Evolutionary conservation across 2,113 vertebrate species (phyloP).

Genomic region (Scomber colias): DNA sequence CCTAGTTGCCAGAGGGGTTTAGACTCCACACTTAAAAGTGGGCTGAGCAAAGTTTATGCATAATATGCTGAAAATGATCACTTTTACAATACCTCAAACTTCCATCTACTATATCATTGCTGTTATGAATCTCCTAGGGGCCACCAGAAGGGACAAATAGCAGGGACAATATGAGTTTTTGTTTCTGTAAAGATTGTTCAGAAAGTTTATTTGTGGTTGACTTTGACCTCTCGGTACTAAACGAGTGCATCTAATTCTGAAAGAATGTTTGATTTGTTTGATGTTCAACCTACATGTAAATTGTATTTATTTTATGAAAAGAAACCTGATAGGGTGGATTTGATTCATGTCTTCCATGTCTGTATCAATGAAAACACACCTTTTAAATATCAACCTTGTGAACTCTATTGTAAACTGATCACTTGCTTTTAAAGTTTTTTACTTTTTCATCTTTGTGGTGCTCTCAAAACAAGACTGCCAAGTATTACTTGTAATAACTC

Average conservation of each 20-base stretch:
- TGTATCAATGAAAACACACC: slow-evolving; percentile 5
- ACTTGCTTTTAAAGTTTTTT: slow-evolving; percentile 41
- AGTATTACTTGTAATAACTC: slow-evolving; percentile 22
- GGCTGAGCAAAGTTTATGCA: slow-evolving; percentile 36
- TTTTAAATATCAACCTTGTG: slow-evolving; percentile 42
- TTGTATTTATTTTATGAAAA: background rate
- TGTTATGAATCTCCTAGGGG: slow-evolving; percentile 22
- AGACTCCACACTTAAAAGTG: slow-evolving; percentile 29
- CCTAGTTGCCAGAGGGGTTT: slow-evolving; percentile 45
- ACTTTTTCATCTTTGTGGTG: slow-evolving; percentile 24
- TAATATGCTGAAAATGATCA: slow-evolving; percentile 45
- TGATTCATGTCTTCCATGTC: slow-evolving; percentile 3
- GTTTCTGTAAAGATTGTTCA: background rate
- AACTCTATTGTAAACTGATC: slow-evolving; percentile 57
- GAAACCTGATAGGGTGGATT: background rate
- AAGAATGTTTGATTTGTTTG: background rate
- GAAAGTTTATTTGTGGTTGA: slow-evolving; percentile 14
- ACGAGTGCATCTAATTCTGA: background rate
- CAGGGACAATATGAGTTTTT: background rate
- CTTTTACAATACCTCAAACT: slow-evolving; percentile 38
- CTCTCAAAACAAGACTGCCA: slow-evolving; percentile 36
- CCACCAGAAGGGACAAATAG: background rate
- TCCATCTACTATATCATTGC: slow-evolving; percentile 13
- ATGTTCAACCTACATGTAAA: background rate
- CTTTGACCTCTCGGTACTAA: background rate